phyloP scores from a whole-genome alignment of 1,140 invertebrate species.

The Nomia melanderi region DNA sequence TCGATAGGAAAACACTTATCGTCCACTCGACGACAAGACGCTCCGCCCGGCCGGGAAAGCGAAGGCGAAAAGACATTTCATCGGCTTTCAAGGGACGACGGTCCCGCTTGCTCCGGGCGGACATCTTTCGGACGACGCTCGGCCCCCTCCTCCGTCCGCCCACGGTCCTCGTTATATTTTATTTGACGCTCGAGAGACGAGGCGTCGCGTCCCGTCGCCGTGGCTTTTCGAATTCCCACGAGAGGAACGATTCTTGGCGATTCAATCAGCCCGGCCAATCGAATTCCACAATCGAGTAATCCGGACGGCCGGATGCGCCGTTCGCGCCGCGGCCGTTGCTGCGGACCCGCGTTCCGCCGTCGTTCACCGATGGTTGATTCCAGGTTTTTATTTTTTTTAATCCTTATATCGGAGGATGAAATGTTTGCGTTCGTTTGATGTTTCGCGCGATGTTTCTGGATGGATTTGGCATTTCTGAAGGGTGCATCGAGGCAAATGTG shows the following conservation, averaged over 20 bases:
- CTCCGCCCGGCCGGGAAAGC: not conserved
- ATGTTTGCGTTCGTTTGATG: too few relatives aligned
- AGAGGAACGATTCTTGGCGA: slow-evolving; percentile 54
- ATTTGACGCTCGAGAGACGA: slow-evolving; percentile 40
- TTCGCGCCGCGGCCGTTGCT: slow-evolving; percentile 5
- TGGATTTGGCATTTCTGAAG: too few relatives aligned
- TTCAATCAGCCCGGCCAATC: slow-evolving; percentile 65
- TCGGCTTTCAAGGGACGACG: not conserved
- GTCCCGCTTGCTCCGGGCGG: not conserved
- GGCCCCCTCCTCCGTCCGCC: too few relatives aligned
- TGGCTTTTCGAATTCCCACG: slow-evolving; percentile 25
- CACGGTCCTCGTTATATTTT: slow-evolving; percentile 55
- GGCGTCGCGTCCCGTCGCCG: too few relatives aligned
- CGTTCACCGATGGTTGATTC: not conserved
- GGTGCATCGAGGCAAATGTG: too few relatives aligned
- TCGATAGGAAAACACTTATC: slow-evolving; percentile 43
- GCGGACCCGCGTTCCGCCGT: too few relatives aligned
- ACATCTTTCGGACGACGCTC: slow-evolving; percentile 14
- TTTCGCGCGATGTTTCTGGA: too few relatives aligned
- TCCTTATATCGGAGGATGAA: too few relatives aligned
- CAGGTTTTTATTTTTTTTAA: too few relatives aligned
- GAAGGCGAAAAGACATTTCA: slow-evolving; percentile 8
- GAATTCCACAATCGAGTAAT: slow-evolving; percentile 64
- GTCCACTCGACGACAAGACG: slow-evolving; percentile 36
- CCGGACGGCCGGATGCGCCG: slow-evolving; percentile 39